phyloP scores from a whole-genome alignment of 2,888 invertebrate species.

The Troglohyphantes excavatus region DNA sequence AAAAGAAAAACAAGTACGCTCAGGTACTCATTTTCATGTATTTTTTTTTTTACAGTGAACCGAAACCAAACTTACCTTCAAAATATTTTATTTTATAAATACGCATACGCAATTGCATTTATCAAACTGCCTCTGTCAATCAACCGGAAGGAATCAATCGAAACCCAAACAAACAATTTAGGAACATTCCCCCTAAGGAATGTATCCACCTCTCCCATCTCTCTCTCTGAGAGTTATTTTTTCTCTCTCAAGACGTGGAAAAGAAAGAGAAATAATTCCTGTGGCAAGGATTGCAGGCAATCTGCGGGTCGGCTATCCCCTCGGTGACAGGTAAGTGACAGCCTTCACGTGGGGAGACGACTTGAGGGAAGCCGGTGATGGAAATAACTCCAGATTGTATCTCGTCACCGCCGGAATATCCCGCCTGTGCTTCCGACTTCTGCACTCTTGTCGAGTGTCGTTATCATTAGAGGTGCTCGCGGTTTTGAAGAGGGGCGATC shows the following conservation, averaged over 20 bases:
- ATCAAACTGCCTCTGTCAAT: no score
- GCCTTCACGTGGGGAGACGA: conserved; percentile 59
- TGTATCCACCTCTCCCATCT: background rate
- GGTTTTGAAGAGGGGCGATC: background rate
- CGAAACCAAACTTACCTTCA: no score
- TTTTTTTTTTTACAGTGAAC: no score
- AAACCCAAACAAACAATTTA: conserved; percentile 55
- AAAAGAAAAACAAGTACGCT: no score
- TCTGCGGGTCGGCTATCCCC: conserved; percentile 54
- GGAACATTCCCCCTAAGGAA: conserved; percentile 27
- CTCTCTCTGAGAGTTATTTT: conserved; percentile 25
- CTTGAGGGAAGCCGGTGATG: conserved; percentile 58
- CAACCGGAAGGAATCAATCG: background rate
- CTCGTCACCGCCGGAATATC: conserved; percentile 31
- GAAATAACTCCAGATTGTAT: conserved; percentile 74
- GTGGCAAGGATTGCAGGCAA: conserved; percentile 24
- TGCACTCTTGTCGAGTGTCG: conserved; percentile 51
- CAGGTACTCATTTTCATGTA: no score
- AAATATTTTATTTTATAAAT: no score
- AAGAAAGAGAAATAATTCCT: conserved; percentile 2
- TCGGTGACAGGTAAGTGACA: conserved; percentile 74
- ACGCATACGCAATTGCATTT: no score
- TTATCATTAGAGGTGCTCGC: conserved; percentile 64
- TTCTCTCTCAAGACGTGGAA: background rate
- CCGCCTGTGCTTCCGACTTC: conserved; percentile 43